Base-by-base conservation (phyloP, 2,888 invertebrate species). In the Sylvicola fuscatus region DNA sequence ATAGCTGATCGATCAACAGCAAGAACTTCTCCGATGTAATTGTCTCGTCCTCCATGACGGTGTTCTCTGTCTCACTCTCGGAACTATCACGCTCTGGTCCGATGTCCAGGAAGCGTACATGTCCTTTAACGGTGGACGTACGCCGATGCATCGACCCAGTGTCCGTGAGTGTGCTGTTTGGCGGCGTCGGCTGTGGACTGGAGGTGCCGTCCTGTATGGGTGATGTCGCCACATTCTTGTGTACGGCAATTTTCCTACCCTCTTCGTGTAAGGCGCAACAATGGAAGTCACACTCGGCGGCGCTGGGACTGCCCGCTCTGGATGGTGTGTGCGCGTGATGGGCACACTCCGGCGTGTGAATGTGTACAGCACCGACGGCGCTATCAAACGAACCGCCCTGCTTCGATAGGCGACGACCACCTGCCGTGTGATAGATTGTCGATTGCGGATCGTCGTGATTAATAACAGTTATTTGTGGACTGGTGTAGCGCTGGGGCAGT, bases 251-350 rank as follows among this genome's bases (percentile, higher is more conserved):
- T 53, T 83, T 76, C 41, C 87, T 72, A 7, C 87, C 86, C 86
- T 57, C 89, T 60, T 89, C 87, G 68, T 90, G 90, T 49, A 90
- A 65, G 43, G 89, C 83, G 64, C 89, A 89, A 61, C 90, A 90
- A 60, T 90, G 90, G 62, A 90, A 90, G 65, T 90, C 90, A 65
- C 90, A 90, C 61, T 89, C 86, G 51, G 70, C 64, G 51, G 69
- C 60, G 57, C 60, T 61, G 48, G 66, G 75, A 49, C 72, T 68
- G 37, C 74, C 74, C 43, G 72, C 68, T 32, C 73, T 65, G 44
- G 66, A 68, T 50, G 74, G 72, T 56, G 72, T 73, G 58, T 77
- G 81, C 47, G 65, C 68, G 56, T 67, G 68, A 49, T 68, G 67
- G 39, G 76, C 72, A 56, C 80, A 81, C 64, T 80, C 83, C 42